Evolutionary conservation across 2,113 vertebrate genomes (phyloP).

Genomic region (Carollia perspicillata): DNA sequence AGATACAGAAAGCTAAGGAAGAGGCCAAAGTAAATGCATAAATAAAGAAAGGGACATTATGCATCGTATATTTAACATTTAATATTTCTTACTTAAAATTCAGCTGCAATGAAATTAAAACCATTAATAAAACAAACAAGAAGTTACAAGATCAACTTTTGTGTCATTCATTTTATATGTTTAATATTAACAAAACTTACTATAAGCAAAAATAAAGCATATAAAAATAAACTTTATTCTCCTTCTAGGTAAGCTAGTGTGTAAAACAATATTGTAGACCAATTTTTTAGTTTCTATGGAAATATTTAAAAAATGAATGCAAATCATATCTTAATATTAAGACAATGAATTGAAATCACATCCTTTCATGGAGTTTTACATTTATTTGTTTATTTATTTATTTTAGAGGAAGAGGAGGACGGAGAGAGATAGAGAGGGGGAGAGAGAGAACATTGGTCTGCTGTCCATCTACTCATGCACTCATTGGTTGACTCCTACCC

Average conservation of each 20-base stretch:
- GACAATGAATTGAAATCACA: constrained; percentile 58
- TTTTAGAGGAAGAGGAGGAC: no score
- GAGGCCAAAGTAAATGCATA: not conserved
- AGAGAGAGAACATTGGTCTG: no score
- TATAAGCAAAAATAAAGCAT: constrained; percentile 39
- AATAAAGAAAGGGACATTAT: not conserved
- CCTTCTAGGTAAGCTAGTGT: not conserved
- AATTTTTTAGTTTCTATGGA: constrained; percentile 65
- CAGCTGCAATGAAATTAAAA: not conserved
- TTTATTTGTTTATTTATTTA: no score
- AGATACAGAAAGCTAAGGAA: not conserved
- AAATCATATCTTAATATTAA: constrained; percentile 58
- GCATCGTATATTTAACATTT: not conserved
- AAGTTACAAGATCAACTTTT: constrained; percentile 3
- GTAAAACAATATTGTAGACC: constrained; percentile 40
- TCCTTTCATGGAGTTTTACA: no score
- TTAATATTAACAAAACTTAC: constrained; percentile 42
- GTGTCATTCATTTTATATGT: not conserved
- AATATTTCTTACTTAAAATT: not conserved
- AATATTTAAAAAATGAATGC: constrained; percentile 63
- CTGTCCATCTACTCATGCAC: no score
- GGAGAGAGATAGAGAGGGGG: no score
- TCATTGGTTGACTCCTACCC: no score
- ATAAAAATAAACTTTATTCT: constrained; percentile 48
- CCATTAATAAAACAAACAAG: not conserved